Evolutionary conservation across 2,888 invertebrate species (phyloP), one percentile per base, ranked within the genome.

Genomic region (Caenorhabditis zanzibari): DNA sequence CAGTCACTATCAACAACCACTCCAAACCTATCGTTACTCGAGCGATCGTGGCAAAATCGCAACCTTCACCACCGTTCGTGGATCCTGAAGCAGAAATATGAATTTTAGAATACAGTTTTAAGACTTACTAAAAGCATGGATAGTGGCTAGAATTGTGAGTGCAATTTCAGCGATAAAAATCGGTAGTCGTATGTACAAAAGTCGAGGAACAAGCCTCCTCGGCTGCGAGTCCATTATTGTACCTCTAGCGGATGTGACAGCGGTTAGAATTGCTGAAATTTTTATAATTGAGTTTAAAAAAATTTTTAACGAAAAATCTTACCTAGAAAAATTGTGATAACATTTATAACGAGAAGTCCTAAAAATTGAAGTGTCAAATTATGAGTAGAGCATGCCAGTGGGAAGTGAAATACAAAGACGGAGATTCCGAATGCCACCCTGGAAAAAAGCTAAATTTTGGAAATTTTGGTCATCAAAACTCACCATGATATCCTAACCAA

Each of bases 121-220:
- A 54, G 41, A 88, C 81, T 86, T 49, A 88, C 90, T 58, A 61
- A 91, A 90, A 12, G 89, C 85, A 22, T 86, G 96, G 93, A 96
- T 94, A 4, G 96, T 95, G 9, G 96, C 96, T 93, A 96, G 94
- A 74, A 95, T 94, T 90, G 96, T 96, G 94, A 96, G 95, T 4
- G 94, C 94, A 22, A 95, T 94, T 93, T 96, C 96, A 14, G 96
- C 95, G 32, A 96, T 90, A 87, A 96, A 95, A 81, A 96, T 93
- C 83, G 95, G 93, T 86, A 96, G 94, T 93, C 96, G 95, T 89
- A 95, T 91, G 87, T 95, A 95, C 28, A 96, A 93, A 6, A 86
- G 52, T 2, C 56, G 73, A 0, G 83, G 35, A 1, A 88, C 72
- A 2, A 81, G 74, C 90, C 94, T 94, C 87, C 96, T 94, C 7